phyloP scores from a whole-genome alignment of 2,113 vertebrate species.

The Equus przewalskii region DNA sequence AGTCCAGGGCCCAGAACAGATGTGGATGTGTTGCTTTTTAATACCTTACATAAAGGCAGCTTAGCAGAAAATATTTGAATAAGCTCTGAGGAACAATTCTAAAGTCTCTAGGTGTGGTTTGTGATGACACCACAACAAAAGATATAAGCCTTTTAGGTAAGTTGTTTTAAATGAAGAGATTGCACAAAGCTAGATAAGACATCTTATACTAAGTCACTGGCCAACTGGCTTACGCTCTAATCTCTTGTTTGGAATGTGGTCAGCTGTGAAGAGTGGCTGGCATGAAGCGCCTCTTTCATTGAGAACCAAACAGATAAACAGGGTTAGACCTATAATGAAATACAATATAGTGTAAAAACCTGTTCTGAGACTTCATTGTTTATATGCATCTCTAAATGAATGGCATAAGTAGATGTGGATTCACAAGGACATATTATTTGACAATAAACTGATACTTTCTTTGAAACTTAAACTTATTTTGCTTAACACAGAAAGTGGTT shows the following conservation, averaged over 20 bases:
- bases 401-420: not conserved
- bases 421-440: not conserved
- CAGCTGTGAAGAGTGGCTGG: constrained; percentile 31
- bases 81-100: constrained; percentile 74
- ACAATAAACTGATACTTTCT: not conserved
- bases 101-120: constrained; percentile 69
- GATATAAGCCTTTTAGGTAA: constrained; percentile 42
- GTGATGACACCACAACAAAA: constrained; percentile 69
- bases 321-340: not conserved
- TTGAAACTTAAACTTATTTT: constrained; percentile 56
- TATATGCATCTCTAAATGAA: not conserved
- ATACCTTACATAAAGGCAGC: not conserved
- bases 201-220: not conserved
- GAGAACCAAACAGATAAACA: not conserved
- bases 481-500: constrained; percentile 27
- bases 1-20: constrained; percentile 11
- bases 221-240: constrained; percentile 50
- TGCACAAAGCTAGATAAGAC: constrained; percentile 39
- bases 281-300: not conserved
- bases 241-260: constrained; percentile 52
- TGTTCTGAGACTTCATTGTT: not conserved
- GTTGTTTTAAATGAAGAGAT: constrained; percentile 50
- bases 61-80: constrained; percentile 65
- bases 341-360: not conserved
- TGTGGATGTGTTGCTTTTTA: not conserved